Evolutionary conservation across 2,797 vertebrate species (phyloP), one percentile per base, ranked within the genome.

Genomic region (Oryzias sinensis): DNA sequence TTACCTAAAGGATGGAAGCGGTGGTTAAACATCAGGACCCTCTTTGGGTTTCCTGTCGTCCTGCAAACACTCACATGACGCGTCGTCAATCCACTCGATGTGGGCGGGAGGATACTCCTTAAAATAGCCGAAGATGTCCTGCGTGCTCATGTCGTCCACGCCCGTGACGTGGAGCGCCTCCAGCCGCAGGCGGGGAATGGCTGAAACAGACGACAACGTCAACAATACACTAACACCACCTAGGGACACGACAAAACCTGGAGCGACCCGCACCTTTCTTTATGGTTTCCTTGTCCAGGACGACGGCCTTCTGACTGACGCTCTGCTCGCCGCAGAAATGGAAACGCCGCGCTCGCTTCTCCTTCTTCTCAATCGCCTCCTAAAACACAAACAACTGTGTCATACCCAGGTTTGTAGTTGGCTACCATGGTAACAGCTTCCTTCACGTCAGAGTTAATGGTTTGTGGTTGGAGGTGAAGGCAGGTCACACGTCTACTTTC

Each of bases 71-170:
- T 95, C 86, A 99, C 97, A 99, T 16, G 97, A 96, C 0, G 93
- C 85, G 71, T 98, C 97, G 42, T 99, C 96, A 41, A 99, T 90
- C 97, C 97, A 99, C 83, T 99, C 97, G 0, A 99, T 98, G 76
- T 97, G 95, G 14, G 96, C 96, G 0, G 97, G 96, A 43, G 97
- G 96, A 69, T 98, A 98, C 50, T 98, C 95, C 66, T 95, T 96
- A 75, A 98, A 98, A 65, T 95, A 98, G 4, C 91, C 91, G 49
- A 99, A 99, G 59, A 99, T 88, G 53, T 98, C 96, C 79, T 98
- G 93, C 2, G 97, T 99, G 76, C 96, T 98, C 97, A 98, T 96
- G 76, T 99, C 94, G 62, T 99, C 97, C 22, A 99, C 95, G 0
- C 97, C 97, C 0, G 84, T 91, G 72, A 99, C 84, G 29, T 96